Conservation (phyloP, 1,140 invertebrate genomes). For the Whitmania pigra region DNA sequence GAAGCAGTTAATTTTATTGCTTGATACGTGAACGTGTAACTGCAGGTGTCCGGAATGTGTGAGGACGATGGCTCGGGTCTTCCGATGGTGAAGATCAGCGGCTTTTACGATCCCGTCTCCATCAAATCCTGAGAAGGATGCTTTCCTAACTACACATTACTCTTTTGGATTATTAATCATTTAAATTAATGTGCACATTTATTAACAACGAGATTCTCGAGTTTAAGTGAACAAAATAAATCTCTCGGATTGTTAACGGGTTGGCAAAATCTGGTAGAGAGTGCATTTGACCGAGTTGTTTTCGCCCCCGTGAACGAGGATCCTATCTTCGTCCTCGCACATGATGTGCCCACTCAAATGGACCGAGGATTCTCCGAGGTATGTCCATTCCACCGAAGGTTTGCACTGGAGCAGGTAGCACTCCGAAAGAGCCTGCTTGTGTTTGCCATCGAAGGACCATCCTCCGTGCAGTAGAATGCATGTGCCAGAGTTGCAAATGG, state of each 20-base stretch:
- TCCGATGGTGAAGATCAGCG: no score
- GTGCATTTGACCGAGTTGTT: constrained; percentile 12
- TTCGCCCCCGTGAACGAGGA: constrained; percentile 37
- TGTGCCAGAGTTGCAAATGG: constrained; percentile 26
- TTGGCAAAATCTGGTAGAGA: constrained; percentile 4
- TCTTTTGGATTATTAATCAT: no score
- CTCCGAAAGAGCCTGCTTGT: constrained; percentile 34
- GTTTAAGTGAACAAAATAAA: no score
- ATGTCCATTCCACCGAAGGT: constrained; percentile 28
- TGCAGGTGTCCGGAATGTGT: no score
- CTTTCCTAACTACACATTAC: no score
- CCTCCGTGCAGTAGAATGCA: constrained; percentile 37
- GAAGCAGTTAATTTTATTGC: neutral
- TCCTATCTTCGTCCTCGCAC: constrained; percentile 27
- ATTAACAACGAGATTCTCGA: no score
- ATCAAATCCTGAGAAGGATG: no score
- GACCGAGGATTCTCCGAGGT: constrained; percentile 29
- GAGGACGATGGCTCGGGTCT: no score
- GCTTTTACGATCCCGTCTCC: no score
- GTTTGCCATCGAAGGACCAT: constrained; percentile 38
- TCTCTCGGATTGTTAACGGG: no score
- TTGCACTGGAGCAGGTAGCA: constrained; percentile 32
- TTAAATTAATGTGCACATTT: no score
- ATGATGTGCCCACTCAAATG: constrained; percentile 35
- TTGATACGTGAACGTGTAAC: no score